Percentiles rank a stretch among this genome's conserved stretches.
These are phyloP conservation scores for Serinus canaria DNA, from an alignment of 2,113 vertebrate species.

Conservation along the genomic window DNA sequence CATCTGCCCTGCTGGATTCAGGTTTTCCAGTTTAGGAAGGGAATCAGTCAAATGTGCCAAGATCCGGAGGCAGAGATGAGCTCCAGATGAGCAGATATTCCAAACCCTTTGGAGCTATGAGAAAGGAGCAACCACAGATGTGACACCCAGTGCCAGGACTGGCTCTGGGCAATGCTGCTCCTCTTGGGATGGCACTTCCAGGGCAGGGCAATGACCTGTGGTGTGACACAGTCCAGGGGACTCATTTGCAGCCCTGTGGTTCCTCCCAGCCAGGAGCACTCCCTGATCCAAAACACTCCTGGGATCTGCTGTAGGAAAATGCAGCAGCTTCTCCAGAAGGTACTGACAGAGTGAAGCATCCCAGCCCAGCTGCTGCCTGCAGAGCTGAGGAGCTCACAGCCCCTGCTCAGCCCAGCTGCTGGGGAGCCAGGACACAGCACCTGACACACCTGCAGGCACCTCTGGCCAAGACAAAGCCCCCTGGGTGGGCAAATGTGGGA, in stretches of 20 bases:
- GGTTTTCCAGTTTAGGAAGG: neutral
- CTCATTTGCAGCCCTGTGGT: neutral
- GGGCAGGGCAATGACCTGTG: neutral
- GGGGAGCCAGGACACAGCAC: neutral
- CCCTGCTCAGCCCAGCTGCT: neutral
- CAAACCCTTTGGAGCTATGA: neutral
- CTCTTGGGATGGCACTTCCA: neutral
- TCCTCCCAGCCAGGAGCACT: neutral
- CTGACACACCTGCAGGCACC: neutral
- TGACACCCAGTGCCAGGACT: neutral
- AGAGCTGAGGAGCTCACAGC: neutral
- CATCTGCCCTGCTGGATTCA: neutral
- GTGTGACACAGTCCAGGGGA: neutral
- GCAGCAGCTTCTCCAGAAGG: neutral
- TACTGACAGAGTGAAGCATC: neutral
- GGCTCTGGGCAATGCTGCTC: neutral
- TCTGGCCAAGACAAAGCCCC: neutral
- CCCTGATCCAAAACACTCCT: neutral
- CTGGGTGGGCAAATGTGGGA: neutral
- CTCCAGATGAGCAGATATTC: neutral
- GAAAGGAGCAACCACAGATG: neutral
- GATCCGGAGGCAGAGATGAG: neutral
- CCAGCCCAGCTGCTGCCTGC: neutral
- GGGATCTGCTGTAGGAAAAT: fast-evolving
- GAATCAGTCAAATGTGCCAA: neutral